Percentiles rank a stretch among this genome's conserved stretches.
Conservation (phyloP, 2,888 invertebrate genomes). For the Chrysotoxum bicinctum region DNA sequence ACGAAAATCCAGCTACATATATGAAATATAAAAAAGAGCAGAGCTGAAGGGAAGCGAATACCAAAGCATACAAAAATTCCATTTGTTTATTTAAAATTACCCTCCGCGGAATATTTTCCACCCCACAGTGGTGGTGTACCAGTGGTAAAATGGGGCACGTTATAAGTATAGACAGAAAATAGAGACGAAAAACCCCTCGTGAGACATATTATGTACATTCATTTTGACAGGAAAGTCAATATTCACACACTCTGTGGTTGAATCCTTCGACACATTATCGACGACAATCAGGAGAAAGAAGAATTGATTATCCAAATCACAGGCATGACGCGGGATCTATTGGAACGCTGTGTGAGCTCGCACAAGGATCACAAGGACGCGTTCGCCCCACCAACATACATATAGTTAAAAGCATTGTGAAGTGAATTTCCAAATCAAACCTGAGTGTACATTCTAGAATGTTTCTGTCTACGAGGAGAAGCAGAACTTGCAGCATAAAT, state of each 20-base stretch:
- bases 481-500: slow-evolving; percentile 40
- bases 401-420: slow-evolving; percentile 4
- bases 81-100: slow-evolving; percentile 33
- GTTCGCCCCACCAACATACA: not conserved
- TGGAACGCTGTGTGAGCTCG: slow-evolving; percentile 8
- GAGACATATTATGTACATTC: not conserved
- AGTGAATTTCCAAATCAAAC: slow-evolving; percentile 9
- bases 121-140: too few species aligned
- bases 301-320: slow-evolving; percentile 60
- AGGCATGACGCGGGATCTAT: slow-evolving; percentile 7
- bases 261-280: slow-evolving; percentile 6
- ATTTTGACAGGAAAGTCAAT: slow-evolving; percentile 42
- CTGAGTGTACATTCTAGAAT: not conserved
- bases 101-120: not conserved
- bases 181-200: not conserved
- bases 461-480: not conserved
- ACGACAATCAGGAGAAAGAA: slow-evolving; percentile 9
- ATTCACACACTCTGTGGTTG: slow-evolving; percentile 48
- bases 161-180: not conserved
- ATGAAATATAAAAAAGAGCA: slow-evolving; percentile 13
- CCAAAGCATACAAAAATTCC: slow-evolving; percentile 8
- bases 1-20: slow-evolving; percentile 4
- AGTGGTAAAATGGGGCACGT: not conserved
- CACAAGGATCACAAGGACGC: not conserved
- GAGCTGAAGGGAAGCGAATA: not conserved